phyloP scores from a whole-genome alignment of 64 coral and sea anemone species.

The Actinia equina region DNA sequence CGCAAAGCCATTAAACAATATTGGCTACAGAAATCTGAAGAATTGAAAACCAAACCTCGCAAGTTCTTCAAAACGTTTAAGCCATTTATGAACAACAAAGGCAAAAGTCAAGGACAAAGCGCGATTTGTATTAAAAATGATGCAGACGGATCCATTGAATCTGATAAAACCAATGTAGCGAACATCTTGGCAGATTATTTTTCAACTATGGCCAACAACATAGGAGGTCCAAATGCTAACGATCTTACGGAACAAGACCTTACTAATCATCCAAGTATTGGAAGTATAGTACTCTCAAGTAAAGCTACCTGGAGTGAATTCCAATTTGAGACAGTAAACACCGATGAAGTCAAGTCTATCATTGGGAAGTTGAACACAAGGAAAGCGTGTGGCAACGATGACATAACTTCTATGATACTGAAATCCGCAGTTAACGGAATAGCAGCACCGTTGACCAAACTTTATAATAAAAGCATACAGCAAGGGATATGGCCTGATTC shows the following conservation, averaged over 20 bases:
- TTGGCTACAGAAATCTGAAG: no score
- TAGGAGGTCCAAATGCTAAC: conserved; percentile 28
- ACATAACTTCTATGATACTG: conserved; percentile 14
- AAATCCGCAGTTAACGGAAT: conserved; percentile 6
- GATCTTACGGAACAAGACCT: not conserved
- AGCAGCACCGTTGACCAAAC: conserved; percentile 4
- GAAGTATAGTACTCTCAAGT: no score
- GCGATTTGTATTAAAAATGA: no score
- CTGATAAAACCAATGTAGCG: not conserved
- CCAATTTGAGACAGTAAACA: not conserved
- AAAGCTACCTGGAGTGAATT: not conserved
- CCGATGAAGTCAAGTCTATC: not conserved
- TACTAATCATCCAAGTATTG: not conserved
- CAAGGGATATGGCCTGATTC: conserved; percentile 26
- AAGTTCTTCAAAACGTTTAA: no score
- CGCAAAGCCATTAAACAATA: no score
- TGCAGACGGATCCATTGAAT: no score
- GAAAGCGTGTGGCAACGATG: conserved; percentile 29
- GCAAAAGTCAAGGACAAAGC: no score
- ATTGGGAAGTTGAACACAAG: conserved; percentile 7
- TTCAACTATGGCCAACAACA: conserved; percentile 36
- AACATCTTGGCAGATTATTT: conserved; percentile 25
- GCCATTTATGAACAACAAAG: no score
- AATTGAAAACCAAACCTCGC: no score
- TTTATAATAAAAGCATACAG: conserved; percentile 42